These are phyloP conservation scores for Chromoteleia sp. DNA, from an alignment of 2,888 invertebrate species.

Conservation along the genomic window DNA sequence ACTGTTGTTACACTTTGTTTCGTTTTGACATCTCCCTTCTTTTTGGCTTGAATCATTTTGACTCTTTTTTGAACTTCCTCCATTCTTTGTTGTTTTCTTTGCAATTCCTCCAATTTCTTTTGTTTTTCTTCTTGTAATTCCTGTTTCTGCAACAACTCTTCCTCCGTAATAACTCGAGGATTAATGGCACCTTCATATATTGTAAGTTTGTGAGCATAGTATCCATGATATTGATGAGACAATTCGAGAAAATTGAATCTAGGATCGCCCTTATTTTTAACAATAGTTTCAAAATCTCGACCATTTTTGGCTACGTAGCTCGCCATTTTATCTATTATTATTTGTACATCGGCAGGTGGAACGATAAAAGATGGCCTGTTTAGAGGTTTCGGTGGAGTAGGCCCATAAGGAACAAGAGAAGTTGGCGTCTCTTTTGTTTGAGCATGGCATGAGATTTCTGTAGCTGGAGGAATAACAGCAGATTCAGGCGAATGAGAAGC, in stretches of 20 bases:
- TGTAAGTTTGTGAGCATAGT: constrained; percentile 90
- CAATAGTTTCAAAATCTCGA: constrained; percentile 95
- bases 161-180: constrained; percentile 81
- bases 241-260: constrained; percentile 94
- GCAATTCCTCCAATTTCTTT: constrained; percentile 81
- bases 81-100: constrained; percentile 83
- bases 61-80: constrained; percentile 83
- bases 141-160: constrained; percentile 81
- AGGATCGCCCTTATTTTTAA: constrained; percentile 92
- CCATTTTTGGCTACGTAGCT: constrained; percentile 98
- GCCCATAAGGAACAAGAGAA: constrained; percentile 82
- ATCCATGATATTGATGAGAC: constrained; percentile 91
- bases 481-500: constrained; percentile 58
- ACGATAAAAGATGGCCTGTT: constrained; percentile 86
- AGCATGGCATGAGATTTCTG: constrained; percentile 18
- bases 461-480: constrained; percentile 1
- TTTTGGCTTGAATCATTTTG: constrained; percentile 83
- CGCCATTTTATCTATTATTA: constrained; percentile 98
- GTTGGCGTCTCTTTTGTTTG: constrained; percentile 74
- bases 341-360: constrained; percentile 93
- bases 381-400: constrained; percentile 78
- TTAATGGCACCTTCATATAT: constrained; percentile 83
- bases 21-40: constrained; percentile 79
- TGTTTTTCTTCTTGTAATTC: constrained; percentile 82
- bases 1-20: constrained; percentile 86